These are phyloP conservation scores for Melospiza melodia DNA, from an alignment of 2,113 vertebrate genomes.

Conservation along the genomic window DNA sequence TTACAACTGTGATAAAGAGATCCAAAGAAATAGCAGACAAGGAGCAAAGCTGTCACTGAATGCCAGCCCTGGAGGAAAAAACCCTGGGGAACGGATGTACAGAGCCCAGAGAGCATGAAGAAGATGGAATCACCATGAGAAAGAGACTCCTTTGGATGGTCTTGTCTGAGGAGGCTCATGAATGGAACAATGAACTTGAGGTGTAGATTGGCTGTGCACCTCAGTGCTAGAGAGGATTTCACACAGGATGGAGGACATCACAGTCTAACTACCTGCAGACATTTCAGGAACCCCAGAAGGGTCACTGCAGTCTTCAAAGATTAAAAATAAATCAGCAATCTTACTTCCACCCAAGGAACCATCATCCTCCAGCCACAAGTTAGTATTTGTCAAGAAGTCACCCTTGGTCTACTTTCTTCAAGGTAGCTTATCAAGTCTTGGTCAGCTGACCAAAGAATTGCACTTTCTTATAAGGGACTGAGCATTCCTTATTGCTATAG, in stretches of 20 bases:
- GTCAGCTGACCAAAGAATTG: background rate
- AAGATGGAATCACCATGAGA: background rate
- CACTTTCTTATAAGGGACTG: background rate
- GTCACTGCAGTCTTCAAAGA: background rate
- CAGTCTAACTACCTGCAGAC: background rate
- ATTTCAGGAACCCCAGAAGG: background rate
- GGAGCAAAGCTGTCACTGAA: background rate
- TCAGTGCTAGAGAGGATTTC: background rate
- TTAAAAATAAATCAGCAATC: background rate
- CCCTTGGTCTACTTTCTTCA: background rate
- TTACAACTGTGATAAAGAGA: background rate
- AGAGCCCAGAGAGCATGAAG: background rate
- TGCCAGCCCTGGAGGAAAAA: background rate
- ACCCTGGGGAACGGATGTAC: background rate
- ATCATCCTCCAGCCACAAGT: background rate
- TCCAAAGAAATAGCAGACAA: background rate
- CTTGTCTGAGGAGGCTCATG: background rate
- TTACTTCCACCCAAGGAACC: background rate
- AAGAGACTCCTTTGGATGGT: background rate
- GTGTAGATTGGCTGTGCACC: background rate
- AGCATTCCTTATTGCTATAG: background rate
- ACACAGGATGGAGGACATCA: background rate
- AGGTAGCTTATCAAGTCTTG: background rate
- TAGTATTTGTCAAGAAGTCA: background rate
- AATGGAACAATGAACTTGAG: background rate